A percentile compares a stretch with the other conserved stretches of the same genome.
These are phyloP conservation scores for Graptemys geographica DNA, from an alignment of 2,797 vertebrate species.

Conservation along the genomic window DNA sequence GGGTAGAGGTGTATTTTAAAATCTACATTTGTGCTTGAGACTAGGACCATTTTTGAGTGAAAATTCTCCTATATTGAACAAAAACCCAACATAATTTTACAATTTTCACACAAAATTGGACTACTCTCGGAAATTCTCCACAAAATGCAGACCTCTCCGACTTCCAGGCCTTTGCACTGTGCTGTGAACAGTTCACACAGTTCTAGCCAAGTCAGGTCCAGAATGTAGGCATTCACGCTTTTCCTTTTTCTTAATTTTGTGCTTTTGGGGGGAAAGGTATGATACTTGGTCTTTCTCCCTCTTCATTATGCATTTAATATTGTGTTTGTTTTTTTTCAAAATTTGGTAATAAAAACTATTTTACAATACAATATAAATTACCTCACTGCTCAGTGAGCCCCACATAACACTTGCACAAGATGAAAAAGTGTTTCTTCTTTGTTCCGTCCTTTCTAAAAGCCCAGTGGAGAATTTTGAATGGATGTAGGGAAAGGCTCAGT, in stretches of 20 bases:
- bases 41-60: not conserved
- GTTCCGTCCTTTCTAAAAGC: not conserved
- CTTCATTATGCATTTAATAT: not conserved
- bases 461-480: rapidly evolving
- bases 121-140: slow-evolving; percentile 24
- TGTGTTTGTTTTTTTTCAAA: not conserved
- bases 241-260: not conserved
- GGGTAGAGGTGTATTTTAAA: not conserved
- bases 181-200: not conserved
- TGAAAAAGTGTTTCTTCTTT: not conserved
- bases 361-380: not conserved
- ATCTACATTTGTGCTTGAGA: not conserved
- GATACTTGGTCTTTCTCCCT: not conserved
- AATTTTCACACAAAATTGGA: not conserved
- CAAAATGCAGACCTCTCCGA: not conserved
- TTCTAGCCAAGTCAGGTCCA: not conserved
- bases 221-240: not conserved
- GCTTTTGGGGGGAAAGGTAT: not conserved
- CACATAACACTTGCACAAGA: rapidly evolving
- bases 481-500: not conserved
- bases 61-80: not conserved
- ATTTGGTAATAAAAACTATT: not conserved
- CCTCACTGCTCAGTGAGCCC: not conserved
- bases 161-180: not conserved
- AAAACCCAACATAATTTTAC: not conserved